These are phyloP conservation scores for Eira barbara DNA, from an alignment of 2,113 vertebrate species.

Conservation along the genomic window DNA sequence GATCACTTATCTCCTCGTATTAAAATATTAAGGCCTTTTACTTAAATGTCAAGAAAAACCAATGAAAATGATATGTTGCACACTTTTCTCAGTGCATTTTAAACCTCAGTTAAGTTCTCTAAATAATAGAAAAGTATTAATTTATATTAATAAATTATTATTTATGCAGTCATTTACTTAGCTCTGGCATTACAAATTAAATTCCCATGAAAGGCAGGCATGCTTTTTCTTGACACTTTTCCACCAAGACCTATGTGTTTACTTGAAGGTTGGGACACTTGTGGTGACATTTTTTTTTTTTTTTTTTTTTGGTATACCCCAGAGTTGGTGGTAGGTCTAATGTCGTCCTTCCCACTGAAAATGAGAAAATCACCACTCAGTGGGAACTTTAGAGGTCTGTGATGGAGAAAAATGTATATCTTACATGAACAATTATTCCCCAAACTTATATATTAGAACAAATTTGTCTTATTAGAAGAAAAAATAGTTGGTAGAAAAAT, in stretches of 20 bases:
- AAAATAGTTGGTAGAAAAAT: not conserved
- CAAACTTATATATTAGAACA: not conserved
- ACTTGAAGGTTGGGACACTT: not conserved
- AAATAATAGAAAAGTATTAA: not conserved
- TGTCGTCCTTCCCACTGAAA: not conserved
- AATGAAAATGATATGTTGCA: conserved; percentile 17
- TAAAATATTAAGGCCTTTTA: conserved; percentile 60
- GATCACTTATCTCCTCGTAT: not conserved
- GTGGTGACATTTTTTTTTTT: not conserved
- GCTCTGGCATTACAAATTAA: not conserved
- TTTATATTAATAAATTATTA: not conserved
- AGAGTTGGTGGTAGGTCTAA: not conserved
- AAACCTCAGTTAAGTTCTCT: conserved; percentile 23
- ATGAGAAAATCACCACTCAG: not conserved
- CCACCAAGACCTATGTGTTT: not conserved
- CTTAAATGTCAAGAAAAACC: conserved; percentile 55
- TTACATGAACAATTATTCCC: not conserved
- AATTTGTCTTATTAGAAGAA: not conserved
- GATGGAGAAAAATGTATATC: not conserved
- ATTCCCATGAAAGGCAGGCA: not conserved
- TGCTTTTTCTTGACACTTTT: not conserved
- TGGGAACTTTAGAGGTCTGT: not conserved
- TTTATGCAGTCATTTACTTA: not conserved
- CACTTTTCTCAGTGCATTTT: not conserved
- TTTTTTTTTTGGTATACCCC: not conserved